Evolutionary conservation across 2,113 vertebrate genomes (phyloP).

Genomic region (Oryzias melastigma): DNA sequence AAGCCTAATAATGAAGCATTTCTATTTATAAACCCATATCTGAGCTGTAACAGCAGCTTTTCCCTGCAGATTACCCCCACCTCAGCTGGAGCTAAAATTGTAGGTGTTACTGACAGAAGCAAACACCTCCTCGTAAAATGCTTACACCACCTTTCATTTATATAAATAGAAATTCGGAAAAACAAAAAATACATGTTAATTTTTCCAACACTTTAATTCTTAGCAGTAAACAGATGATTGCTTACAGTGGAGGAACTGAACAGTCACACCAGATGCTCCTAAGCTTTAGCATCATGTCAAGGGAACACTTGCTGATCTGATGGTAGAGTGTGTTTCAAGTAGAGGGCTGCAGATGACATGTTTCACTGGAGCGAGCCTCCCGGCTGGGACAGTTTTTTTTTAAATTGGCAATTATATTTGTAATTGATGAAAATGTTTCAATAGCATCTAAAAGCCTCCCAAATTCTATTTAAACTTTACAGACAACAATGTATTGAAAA

Average conservation of each 20-base stretch:
- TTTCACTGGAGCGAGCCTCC: slow-evolving; percentile 54
- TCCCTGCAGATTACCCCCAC: slow-evolving; percentile 21
- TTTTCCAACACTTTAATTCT: no score
- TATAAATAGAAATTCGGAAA: no score
- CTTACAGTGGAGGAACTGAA: not conserved
- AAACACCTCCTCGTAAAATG: slow-evolving; percentile 22
- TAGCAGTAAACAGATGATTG: not conserved
- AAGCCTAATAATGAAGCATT: slow-evolving; percentile 8
- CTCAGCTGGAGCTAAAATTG: slow-evolving; percentile 36
- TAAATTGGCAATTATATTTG: not conserved
- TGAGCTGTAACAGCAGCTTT: not conserved
- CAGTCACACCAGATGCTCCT: not conserved
- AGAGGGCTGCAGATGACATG: slow-evolving; percentile 64
- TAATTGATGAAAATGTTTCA: no score
- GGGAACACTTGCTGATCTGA: slow-evolving; percentile 23
- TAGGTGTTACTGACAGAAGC: slow-evolving; percentile 23
- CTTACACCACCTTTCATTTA: not conserved
- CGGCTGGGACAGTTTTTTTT: slow-evolving; percentile 52
- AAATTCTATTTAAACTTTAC: no score
- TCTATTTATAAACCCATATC: not conserved
- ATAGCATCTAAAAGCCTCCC: no score
- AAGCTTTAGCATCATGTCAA: slow-evolving; percentile 5
- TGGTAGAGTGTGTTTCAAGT: slow-evolving; percentile 54
- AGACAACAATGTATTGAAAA: no score
- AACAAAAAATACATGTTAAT: no score